A percentile compares a stretch with the other conserved stretches of the same genome.
These are phyloP conservation scores for Lottia scabra DNA, from an alignment of 2,888 invertebrate genomes.

Conservation along the genomic window DNA sequence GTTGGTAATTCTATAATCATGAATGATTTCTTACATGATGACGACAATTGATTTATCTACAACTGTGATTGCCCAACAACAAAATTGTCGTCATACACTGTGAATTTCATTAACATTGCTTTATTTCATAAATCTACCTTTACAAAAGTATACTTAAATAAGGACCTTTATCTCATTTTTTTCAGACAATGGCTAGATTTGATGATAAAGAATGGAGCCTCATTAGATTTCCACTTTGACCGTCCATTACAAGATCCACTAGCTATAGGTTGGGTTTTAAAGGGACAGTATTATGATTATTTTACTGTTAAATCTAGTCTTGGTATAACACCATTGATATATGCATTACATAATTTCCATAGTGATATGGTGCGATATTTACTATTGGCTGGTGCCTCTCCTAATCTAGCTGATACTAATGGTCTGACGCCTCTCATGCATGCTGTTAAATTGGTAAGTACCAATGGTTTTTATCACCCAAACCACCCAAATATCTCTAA, in stretches of 20 bases:
- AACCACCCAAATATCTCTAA: too few species aligned
- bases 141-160: too few species aligned
- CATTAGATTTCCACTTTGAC: conserved; percentile 56
- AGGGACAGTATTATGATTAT: conserved; percentile 40
- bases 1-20: too few species aligned
- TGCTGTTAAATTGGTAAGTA: conserved; percentile 66
- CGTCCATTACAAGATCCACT: conserved; percentile 57
- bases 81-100: too few species aligned
- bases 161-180: too few species aligned
- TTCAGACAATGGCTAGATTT: conserved; percentile 50
- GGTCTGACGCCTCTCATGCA: conserved; percentile 70
- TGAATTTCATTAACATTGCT: too few species aligned
- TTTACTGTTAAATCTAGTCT: conserved; percentile 41
- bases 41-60: too few species aligned
- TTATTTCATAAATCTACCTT: neutral
- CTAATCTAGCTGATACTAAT: conserved; percentile 66
- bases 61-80: too few species aligned
- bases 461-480: too few species aligned
- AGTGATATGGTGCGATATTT: conserved; percentile 63
- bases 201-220: conserved; percentile 53
- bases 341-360: conserved; percentile 64
- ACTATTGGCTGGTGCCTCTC: conserved; percentile 64
- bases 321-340: conserved; percentile 65
- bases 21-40: too few species aligned
- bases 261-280: conserved; percentile 48